Percentiles rank a stretch among this genome's conserved stretches.
phyloP scores from a whole-genome alignment of 2,888 invertebrate species.

The Gymnocheta viridis region DNA sequence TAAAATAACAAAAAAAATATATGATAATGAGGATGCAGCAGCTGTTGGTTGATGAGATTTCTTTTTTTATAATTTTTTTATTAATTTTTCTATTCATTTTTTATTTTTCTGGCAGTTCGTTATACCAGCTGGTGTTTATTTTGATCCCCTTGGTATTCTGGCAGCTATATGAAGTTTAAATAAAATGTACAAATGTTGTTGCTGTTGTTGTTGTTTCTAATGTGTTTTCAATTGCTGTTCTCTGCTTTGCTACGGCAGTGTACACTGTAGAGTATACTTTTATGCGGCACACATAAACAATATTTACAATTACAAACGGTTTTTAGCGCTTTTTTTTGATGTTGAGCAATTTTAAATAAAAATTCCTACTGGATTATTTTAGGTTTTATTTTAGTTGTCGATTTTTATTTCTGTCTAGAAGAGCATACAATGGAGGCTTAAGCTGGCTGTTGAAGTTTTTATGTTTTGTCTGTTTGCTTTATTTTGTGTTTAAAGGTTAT shows the following conservation, averaged over 20 bases:
- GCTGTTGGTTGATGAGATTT: too few species aligned
- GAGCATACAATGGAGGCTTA: neutral
- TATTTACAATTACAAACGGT: neutral
- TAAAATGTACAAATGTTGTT: neutral
- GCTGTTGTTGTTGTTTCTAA: neutral
- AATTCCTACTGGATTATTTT: neutral
- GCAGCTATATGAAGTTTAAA: neutral
- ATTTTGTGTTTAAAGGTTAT: neutral
- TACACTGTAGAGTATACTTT: neutral
- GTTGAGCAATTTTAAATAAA: too few species aligned
- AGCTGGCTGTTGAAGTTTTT: neutral
- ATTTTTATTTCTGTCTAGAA: neutral
- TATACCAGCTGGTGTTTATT: slow-evolving; percentile 23
- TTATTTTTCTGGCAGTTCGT: slow-evolving; percentile 16
- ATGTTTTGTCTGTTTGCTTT: neutral
- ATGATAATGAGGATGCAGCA: neutral
- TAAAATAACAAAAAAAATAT: neutral
- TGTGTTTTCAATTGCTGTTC: neutral
- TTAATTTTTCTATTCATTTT: neutral
- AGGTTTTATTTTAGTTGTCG: neutral
- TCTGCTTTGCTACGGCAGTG: too few species aligned
- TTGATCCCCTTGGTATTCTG: slow-evolving; percentile 20
- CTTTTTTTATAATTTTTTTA: slow-evolving; percentile 3
- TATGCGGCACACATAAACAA: neutral
- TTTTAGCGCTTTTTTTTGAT: neutral